Evolutionary conservation across 2,888 invertebrate genomes (phyloP), one percentile per base, ranked within the genome.

Genomic region (Amiota communis): DNA sequence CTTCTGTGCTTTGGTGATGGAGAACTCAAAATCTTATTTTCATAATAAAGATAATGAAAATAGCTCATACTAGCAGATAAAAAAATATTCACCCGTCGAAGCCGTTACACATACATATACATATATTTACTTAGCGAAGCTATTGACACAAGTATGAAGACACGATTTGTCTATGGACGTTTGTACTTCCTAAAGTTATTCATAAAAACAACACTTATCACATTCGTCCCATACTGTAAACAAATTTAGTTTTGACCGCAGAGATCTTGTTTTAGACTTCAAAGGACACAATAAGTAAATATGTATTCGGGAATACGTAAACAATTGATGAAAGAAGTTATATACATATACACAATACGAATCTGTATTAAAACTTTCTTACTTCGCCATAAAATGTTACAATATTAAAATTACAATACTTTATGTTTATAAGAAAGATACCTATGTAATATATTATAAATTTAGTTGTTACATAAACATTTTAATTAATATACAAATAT

Each of bases 381-480:
- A 51, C 48, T 67, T 67, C 51, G 51, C 49, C 48, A 67, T 67
- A 51, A 67, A 59, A 67, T 51, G 51, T 49, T 67, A 49, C 51
- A 51, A 67, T 67, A 36, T 36, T 6, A 4, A 36, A 36, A 36
- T 36, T 36, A 36, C 3, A 36, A 36, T 67, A 67, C 51, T 67
- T 46, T 67, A 67, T 51, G 67, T 67, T 67, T 65, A 65, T 51
- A 51, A 67, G 51, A 67, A 51, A 51, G 20, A 59, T 11, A 11
- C 23, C 49, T 67, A 67, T 67, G n/a, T 15, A 20, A 23, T 67
- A 51, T 67, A 49, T 51, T 67, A 20, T 67, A 51, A 67, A 67
- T 67, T 67, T 67, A 67, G 67, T 51, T 67, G 67, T 67, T 67
- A 67, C 49, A 67, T 49, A 67, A 49, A 67, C 36, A 64, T 64